Evolutionary conservation across 2,797 vertebrate species (phyloP), one percentile per base, ranked within the genome.

Genomic region (Calcarius lapponicus): DNA sequence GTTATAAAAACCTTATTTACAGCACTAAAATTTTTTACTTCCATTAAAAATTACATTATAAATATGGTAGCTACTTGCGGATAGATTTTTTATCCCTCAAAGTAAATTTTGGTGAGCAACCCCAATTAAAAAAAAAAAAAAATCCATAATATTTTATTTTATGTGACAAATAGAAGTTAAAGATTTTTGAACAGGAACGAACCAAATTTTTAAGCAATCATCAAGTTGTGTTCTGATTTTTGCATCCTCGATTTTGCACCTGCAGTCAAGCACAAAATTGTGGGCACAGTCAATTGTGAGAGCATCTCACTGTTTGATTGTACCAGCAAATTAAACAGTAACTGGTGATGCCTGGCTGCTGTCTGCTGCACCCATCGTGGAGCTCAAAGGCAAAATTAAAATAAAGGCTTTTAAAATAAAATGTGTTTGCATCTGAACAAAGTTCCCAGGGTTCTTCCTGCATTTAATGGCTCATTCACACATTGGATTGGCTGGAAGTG

Each of bases 181-280:
- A 94, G 38, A 43, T 73, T 84, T 93, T 86, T 82, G 80, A 70
- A 67, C 26, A 0, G 60, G 58, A 90, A 84, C 13, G 48, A 94
- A 88, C 73, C 70, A 90, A 88, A 91, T 91, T 96, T 96, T 91
- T 80, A 88, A 94, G 21, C 19, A 0, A 75, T 88, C 75, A 16
- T 95, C 88, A 83, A 95, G 73, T 96, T 79, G 80, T 79, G 70
- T n/a, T 96, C 80, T 92, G 83, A 96, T 96, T 96, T 96, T 86
- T 47, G 79, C 95, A 95, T 94, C 89, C 75, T 15, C 6, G 11
- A 92, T 93, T 96, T 93, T 96, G 95, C 92, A 95, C 96, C 95
- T 95, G 95, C 95, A 96, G 80, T 97, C 95, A 96, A 97, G 95
- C 96, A 95, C 95, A 93, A 93, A 96, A 96, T 95, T 97, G 95